Evolutionary conservation across 2,888 invertebrate genomes (phyloP), one percentile per base, ranked within the genome.

Genomic region (Ormyrus nitidulus): DNA sequence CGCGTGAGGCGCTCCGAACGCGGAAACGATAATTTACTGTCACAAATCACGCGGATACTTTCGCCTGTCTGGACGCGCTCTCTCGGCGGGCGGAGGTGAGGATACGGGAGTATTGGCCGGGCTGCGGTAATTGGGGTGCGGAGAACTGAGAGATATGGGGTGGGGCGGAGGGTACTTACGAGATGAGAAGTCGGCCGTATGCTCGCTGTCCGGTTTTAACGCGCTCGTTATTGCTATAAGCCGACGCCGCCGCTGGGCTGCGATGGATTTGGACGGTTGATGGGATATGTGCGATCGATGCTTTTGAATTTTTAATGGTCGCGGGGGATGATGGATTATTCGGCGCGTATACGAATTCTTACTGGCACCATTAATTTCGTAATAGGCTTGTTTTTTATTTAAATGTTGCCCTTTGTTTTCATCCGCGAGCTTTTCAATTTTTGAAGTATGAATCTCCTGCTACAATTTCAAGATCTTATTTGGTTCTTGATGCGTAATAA

Each of bases 11-110:
- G 34, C 64, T 10, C 77, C 66, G 80, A 79, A 78, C 77, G 66
- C 82, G 82, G 66, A 81, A 83, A 82, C 83, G 82, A 83, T 82
- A 76, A 83, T 84, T 85, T 83, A 84, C 80, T 80, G 77, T 82
- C 81, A 82, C 82, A 80, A 82, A 82, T 82, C 80, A 77, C 48
- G 48, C 66, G 66, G 75, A 70, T 75, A 70, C 80, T 77, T 75
- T 68, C 53, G 58, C 59, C 77, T 49, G 49, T n/a, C 48, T 49
- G 48, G 11, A 2, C 8, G 48, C 44, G 48, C 64, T 61, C 8
- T 6, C 34, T 61, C 34, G 13, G 19, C 58, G 49, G 49, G 69
- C 6, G 56, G n/a, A 56, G 48, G 13, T 46, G 19, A 11, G 13
- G 44, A 8, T 56, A 34, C 34, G 56, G 49, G 34, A n/a, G 51